A percentile compares a stretch with the other conserved stretches of the same genome.
phyloP scores from a whole-genome alignment of 2,113 vertebrate genomes.

The Arothron firmamentum region DNA sequence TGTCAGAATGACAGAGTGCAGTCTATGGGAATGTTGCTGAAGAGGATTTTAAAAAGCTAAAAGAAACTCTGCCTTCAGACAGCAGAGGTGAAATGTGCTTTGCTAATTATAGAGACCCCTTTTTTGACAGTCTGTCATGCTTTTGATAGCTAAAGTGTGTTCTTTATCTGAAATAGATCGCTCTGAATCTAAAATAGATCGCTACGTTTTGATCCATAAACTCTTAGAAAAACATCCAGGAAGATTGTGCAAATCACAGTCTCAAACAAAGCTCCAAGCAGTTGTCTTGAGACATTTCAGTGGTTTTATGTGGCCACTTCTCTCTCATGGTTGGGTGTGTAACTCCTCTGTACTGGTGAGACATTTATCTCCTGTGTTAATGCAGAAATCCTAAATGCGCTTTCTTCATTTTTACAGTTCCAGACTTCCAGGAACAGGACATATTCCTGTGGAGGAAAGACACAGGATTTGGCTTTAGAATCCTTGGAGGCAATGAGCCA shows the following conservation, averaged over 20 bases:
- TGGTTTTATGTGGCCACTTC: background rate
- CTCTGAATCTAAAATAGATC: slow-evolving; percentile 52
- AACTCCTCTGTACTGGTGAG: background rate
- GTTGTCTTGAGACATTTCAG: background rate
- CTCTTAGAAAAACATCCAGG: slow-evolving; percentile 6
- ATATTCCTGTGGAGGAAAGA: slow-evolving; percentile 99
- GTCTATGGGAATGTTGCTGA: background rate
- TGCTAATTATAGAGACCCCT: slow-evolving; percentile 37
- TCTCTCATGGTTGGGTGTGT: background rate
- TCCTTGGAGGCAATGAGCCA: slow-evolving; percentile 98
- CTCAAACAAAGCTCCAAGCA: slow-evolving; percentile 20
- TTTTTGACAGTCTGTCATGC: slow-evolving; percentile 5
- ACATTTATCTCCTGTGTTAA: background rate
- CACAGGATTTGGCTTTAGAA: slow-evolving; percentile 98
- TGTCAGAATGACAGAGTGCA: slow-evolving; percentile 10
- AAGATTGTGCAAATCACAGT: slow-evolving; percentile 11
- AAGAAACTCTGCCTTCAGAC: slow-evolving; percentile 5
- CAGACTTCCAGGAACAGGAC: slow-evolving; percentile 98
- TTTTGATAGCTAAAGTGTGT: slow-evolving; percentile 22
- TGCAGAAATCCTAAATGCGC: slow-evolving; percentile 7
- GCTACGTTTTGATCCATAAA: slow-evolving; percentile 22
- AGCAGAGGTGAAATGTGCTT: slow-evolving; percentile 11
- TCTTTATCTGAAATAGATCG: slow-evolving; percentile 12
- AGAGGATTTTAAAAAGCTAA: background rate
- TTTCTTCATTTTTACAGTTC: slow-evolving; percentile 80